Evolutionary conservation across 2,797 vertebrate genomes (phyloP).

Genomic region (Yasuhikotakia modesta): DNA sequence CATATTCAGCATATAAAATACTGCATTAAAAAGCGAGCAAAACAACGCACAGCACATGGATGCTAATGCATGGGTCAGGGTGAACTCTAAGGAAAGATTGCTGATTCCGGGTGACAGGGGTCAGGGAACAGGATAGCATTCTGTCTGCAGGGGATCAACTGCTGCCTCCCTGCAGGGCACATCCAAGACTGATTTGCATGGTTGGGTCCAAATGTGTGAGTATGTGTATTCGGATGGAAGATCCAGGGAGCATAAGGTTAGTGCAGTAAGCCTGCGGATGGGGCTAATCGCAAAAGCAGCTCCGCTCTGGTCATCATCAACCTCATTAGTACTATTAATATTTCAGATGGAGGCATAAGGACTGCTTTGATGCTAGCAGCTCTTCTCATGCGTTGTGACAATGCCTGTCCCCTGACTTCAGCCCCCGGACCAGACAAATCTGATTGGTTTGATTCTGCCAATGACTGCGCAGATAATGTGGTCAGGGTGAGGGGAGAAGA

Average conservation of each 20-base stretch:
- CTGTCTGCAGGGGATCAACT: slow-evolving; percentile 55
- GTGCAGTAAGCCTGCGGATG: slow-evolving; percentile 72
- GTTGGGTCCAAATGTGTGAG: slow-evolving; percentile 56
- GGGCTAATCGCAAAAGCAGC: slow-evolving; percentile 56
- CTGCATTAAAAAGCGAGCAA: slow-evolving; percentile 79
- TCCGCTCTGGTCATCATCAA: slow-evolving; percentile 71
- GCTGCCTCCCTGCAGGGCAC: slow-evolving; percentile 49
- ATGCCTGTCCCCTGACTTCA: slow-evolving; percentile 54
- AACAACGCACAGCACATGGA: slow-evolving; percentile 75
- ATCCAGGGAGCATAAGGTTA: slow-evolving; percentile 69
- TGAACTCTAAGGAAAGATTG: slow-evolving; percentile 45
- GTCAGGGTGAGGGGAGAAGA: slow-evolving; percentile 21
- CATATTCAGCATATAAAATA: slow-evolving; percentile 81
- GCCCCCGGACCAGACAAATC: slow-evolving; percentile 19
- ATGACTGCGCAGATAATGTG: slow-evolving; percentile 18
- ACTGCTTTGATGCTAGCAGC: slow-evolving; percentile 66
- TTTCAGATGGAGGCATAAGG: slow-evolving; percentile 72
- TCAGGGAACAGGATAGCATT: slow-evolving; percentile 52
- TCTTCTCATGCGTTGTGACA: slow-evolving; percentile 74
- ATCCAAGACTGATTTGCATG: slow-evolving; percentile 58
- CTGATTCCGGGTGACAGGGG: slow-evolving; percentile 59
- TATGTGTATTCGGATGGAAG: slow-evolving; percentile 54
- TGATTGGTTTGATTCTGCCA: slow-evolving; percentile 7
- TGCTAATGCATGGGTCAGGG: slow-evolving; percentile 77
- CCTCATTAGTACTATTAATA: slow-evolving; percentile 79